Conservation (phyloP, 64 coral and sea anemone genomes). For the Platygyra sinensis region DNA sequence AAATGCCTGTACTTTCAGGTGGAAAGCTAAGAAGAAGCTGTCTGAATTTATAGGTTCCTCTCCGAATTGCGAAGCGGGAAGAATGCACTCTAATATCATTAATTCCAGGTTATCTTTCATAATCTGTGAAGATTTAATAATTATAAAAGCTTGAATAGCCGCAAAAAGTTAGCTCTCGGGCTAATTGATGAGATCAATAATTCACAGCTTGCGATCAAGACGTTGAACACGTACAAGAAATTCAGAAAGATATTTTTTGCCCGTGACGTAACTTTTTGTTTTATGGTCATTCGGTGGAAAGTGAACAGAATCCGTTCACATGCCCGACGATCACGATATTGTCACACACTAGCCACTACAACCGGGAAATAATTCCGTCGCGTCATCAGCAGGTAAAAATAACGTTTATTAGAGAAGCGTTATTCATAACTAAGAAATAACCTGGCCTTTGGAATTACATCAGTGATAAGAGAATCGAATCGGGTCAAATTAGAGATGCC, state of each 20-base stretch:
- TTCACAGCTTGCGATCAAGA: background rate
- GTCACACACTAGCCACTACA: background rate
- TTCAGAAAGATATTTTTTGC: too few species aligned
- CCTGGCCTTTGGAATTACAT: background rate
- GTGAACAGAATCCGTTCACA: background rate
- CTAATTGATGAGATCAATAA: conserved; percentile 8
- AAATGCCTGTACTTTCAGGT: too few species aligned
- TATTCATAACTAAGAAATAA: background rate
- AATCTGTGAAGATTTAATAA: background rate
- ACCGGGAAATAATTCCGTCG: background rate
- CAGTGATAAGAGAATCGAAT: background rate
- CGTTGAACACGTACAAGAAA: too few species aligned
- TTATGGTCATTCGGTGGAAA: background rate
- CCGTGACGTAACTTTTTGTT: too few species aligned
- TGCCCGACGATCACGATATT: background rate
- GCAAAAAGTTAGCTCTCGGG: background rate
- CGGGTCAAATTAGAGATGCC: background rate
- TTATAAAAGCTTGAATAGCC: background rate
- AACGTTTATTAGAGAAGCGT: background rate
- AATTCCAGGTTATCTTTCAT: background rate
- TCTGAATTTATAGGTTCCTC: too few species aligned
- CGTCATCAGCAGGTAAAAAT: background rate
- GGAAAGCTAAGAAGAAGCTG: too few species aligned
- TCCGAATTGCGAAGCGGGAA: too few species aligned
- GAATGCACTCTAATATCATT: background rate